Evolutionary conservation across 1,140 invertebrate species (phyloP), one percentile per base, ranked within the genome.

Genomic region (Drosophila truncata): DNA sequence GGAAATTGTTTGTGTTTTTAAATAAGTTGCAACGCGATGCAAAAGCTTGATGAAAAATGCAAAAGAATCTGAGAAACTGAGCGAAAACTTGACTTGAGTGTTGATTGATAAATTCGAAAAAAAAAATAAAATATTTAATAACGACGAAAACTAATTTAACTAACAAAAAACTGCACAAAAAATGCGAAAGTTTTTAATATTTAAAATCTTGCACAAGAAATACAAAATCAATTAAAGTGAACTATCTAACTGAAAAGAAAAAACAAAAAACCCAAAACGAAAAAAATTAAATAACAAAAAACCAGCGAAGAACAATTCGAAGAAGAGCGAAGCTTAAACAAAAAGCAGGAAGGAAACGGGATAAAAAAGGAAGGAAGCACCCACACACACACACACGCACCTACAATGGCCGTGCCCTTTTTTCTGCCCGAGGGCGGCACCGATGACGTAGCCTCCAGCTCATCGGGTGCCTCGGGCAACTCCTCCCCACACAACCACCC

Each of bases 371-470:
- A 79, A 62, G 37, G 50, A 55, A 55, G 33, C 52, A 55, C 47
- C 39, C 61, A 33, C 33, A 44, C 41, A 37, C 67, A 37, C 52
- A 64, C 54, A 67, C 59, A 80, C 59, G 69, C 41, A 41, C 23
- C 23, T 62, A 80, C 52, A 76, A 93, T 93, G 92, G 92, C 92
- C 74, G 90, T 92, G 87, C 90, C 90, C 80, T 93, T 93, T 87
- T 86, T 87, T 85, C 75, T 92, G 80, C 92, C 92, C 61, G 91
- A 91, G 79, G 86, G 72, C 72, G 87, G 88, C 74, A 69, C 76
- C 75, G 86, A 91, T 87, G 85, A 92, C 63, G 82, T 78, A 60
- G 91, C 84, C 77, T 87, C 87, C 42, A 81, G 81, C 57, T 82
- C 87, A 59, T 69, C 80, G 65, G 76, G 73, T 47, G 70, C 77